These are phyloP conservation scores for Apoda limacodes DNA, from an alignment of 2,888 invertebrate species.

Conservation along the genomic window DNA sequence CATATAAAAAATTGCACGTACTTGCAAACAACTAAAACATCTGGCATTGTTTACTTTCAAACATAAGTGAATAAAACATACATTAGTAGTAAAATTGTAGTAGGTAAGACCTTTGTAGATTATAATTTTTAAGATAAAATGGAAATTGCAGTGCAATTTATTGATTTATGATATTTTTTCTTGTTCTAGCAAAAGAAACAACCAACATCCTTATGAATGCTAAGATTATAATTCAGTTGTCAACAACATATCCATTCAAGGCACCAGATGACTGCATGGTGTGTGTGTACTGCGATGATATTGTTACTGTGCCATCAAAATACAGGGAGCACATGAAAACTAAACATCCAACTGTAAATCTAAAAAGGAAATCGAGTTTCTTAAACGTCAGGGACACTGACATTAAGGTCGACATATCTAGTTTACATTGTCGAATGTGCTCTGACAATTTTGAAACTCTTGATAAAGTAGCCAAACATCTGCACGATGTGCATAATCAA, in stretches of 20 bases:
- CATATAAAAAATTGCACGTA: no score
- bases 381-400: slow-evolving; percentile 44
- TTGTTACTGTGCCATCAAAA: slow-evolving; percentile 28
- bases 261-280: slow-evolving; percentile 38
- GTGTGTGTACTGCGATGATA: slow-evolving; percentile 45
- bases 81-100: no score
- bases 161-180: slow-evolving; percentile 57
- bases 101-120: no score
- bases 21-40: no score
- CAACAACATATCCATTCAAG: slow-evolving; percentile 47
- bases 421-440: slow-evolving; percentile 38
- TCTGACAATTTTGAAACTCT: slow-evolving; percentile 24
- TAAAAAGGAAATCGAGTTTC: slow-evolving; percentile 39
- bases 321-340: slow-evolving; percentile 39
- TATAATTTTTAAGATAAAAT: slow-evolving; percentile 10
- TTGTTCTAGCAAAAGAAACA: slow-evolving; percentile 61
- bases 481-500: slow-evolving; percentile 27
- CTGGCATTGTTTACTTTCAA: no score
- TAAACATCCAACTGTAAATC: slow-evolving; percentile 31
- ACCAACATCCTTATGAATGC: slow-evolving; percentile 53
- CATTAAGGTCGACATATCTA: slow-evolving; percentile 45
- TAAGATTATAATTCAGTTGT: slow-evolving; percentile 38
- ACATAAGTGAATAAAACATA: no score
- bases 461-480: slow-evolving; percentile 27
- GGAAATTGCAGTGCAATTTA: no score